phyloP scores from a whole-genome alignment of 35 echinoderm and acorn worm genomes.

The Nesometra sesokonis region DNA sequence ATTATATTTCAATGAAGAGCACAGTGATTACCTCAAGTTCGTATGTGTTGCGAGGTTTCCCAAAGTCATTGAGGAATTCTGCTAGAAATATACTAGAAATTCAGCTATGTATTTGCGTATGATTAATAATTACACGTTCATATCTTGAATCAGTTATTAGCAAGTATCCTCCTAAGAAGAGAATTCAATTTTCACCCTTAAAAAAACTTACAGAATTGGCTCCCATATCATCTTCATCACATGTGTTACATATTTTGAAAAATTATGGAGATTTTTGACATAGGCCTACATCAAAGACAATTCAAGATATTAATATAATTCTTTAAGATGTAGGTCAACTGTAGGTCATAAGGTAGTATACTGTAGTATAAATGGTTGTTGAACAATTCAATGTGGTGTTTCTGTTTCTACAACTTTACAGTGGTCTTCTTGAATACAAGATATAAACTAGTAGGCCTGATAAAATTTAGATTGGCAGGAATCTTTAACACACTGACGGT shows the following conservation, averaged over 20 bases:
- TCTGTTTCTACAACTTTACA: no score
- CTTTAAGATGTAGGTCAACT: no score
- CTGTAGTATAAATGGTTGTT: no score
- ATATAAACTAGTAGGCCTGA: no score
- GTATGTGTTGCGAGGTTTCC: background rate
- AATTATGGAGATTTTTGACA: no score
- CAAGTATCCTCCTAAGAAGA: background rate
- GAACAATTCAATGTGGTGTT: no score
- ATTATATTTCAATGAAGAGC: background rate
- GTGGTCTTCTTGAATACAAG: no score
- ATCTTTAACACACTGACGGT: no score
- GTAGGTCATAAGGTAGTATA: no score
- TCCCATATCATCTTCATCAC: background rate
- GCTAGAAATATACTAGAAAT: background rate
- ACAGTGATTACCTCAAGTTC: background rate
- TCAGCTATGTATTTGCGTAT: background rate
- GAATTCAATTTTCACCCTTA: background rate
- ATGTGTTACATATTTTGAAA: background rate
- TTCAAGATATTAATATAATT: no score
- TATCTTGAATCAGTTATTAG: background rate
- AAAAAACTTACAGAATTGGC: background rate
- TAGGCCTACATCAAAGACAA: no score
- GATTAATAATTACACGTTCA: background rate
- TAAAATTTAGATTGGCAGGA: no score
- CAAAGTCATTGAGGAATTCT: background rate